Evolutionary conservation across 2,113 vertebrate species (phyloP).

Genomic region (Plecotus auritus): DNA sequence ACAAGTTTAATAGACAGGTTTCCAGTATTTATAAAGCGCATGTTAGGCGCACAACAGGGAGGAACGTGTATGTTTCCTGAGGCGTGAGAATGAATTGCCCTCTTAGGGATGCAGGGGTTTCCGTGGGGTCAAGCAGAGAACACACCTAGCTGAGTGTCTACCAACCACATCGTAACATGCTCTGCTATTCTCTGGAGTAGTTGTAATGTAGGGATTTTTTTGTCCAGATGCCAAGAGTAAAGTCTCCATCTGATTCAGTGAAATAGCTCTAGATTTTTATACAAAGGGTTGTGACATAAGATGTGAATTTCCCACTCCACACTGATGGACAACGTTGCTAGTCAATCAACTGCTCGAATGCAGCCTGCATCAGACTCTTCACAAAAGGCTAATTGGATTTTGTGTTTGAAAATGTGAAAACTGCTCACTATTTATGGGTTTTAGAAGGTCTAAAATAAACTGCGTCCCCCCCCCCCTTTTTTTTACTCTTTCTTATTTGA

Average conservation of each 20-base stretch:
- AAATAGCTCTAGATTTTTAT: not conserved
- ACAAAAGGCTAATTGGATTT: not conserved
- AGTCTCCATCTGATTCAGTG: not conserved
- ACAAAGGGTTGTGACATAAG: not conserved
- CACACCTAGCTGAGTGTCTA: no score
- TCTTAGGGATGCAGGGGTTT: not conserved
- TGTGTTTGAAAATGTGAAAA: not conserved
- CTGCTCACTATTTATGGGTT: not conserved
- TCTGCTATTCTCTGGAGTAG: not conserved
- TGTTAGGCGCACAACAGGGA: not conserved
- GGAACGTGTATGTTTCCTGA: not conserved
- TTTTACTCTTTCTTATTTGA: not conserved
- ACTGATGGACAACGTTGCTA: not conserved
- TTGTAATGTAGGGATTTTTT: not conserved
- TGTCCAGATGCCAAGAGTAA: not conserved
- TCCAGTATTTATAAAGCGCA: not conserved
- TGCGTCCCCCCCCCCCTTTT: not conserved
- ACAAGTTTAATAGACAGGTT: not conserved
- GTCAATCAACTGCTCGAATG: not conserved
- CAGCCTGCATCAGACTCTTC: not conserved
- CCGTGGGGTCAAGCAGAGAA: not conserved
- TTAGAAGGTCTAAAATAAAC: not conserved
- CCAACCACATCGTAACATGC: not conserved
- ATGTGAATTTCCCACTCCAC: not conserved
- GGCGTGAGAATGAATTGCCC: not conserved